Evolutionary conservation across 2,113 vertebrate genomes (phyloP), one percentile per base, ranked within the genome.

Genomic region (Carassius gibelio): DNA sequence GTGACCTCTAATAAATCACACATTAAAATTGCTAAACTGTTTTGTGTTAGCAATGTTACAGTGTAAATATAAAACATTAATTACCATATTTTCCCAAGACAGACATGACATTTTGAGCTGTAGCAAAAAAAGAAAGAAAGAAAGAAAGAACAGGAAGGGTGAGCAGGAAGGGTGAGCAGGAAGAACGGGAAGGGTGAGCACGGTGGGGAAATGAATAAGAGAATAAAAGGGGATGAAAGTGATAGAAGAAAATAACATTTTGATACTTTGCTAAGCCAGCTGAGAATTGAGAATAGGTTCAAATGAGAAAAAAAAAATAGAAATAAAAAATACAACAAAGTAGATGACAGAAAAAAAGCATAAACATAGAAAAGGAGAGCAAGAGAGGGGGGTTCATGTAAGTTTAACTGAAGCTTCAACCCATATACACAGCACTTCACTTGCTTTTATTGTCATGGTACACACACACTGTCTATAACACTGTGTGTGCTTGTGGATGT

Each of bases 371-470:
- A 61, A 11, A 11, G 9, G 59, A 62, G n/a, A 23, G 21, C n/a
- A 10, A 19, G 42, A 48, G 57, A 26, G 26, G 26, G 3, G 11
- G 10, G 38, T 75, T 76, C 8, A 76, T 48, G 1, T 66, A 34
- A 36, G 59, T 14, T 48, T 52, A 34, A 76, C 4, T 34, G 45
- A 50, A n/a, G 50, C 61, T 66, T 50, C 30, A 7, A 23, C 45
- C 23, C 57, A 55, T 71, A 52, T 77, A 77, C 17, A 77, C 9
- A 14, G 69, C 45, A 80, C 74, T 62, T 77, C 84, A 83, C 86
- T 84, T 75, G 78, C 48, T 42, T 87, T 78, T 84, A 50, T 82
- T 50, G 6, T 61, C 81, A 14, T 85, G 45, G 59, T 2, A 26
- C 45, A 23, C 77, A 78, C 34, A 61, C 17, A 48, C 17, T 52